Evolutionary conservation across 1,140 invertebrate species (phyloP), one percentile per base, ranked within the genome.

Genomic region (Teleopsis dalmanni): DNA sequence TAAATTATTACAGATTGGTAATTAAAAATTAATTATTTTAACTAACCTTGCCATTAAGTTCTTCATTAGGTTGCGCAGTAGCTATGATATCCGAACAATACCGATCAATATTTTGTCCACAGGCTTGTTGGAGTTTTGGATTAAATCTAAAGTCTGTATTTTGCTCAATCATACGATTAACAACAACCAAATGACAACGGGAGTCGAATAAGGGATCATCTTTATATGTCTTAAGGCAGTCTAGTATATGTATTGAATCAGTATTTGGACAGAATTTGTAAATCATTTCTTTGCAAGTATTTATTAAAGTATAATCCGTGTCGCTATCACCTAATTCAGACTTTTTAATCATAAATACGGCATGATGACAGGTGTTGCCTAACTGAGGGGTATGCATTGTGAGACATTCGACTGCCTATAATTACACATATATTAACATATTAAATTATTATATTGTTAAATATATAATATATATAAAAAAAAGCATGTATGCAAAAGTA

Each of bases 141-240:
- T 98, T 97, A 38, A 98, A 84, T 55, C 94, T 79, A 59, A 90
- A 91, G 73, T 99, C 94, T 36, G 83, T 79, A 67, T 90, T 92
- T 73, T 95, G 90, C 70, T 93, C 90, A 47, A 92, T 85, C 81
- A 96, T 87, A 64, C 95, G 77, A 68, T 86, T 84, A 8, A 91
- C 75, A 3, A 99, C 84, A 11, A 97, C 79, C 42, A 82, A 74
- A 60, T 88, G 83, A 69, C 96, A 99, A 44, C 84, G 84, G 45
- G 83, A 78, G 66, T 94, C 87, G 73, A 95, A 97, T 19, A 77
- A 79, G 16, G 76, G 71, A 55, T 91, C 81, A 62, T 94, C 83
- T 65, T 88, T 89, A 56, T 88, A 79, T 52, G 75, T 76, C 65
- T 85, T 87, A 11, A 87, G 70, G 63, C 85, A 87, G 48, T 84